Conservation (phyloP, 2,888 invertebrate species). For the Heliconius erato region DNA sequence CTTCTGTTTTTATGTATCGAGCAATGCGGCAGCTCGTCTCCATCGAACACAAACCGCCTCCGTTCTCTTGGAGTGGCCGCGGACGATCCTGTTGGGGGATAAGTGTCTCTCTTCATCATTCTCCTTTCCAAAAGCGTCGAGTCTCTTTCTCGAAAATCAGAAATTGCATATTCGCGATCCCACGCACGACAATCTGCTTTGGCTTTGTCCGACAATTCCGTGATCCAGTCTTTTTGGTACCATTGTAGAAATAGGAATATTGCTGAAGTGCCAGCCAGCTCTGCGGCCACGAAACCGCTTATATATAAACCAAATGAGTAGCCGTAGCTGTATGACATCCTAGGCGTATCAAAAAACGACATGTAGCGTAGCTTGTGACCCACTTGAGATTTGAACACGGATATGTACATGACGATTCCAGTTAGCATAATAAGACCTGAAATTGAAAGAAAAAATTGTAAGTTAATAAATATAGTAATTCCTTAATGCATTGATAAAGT, state of each 20-base stretch:
- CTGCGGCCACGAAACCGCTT: slow-evolving; percentile 93
- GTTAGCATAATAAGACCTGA: slow-evolving; percentile 95
- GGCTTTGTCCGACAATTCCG: slow-evolving; percentile 81
- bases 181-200: slow-evolving; percentile 81
- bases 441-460: slow-evolving; percentile 56
- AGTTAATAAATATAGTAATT: background rate
- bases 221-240: slow-evolving; percentile 89
- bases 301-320: slow-evolving; percentile 95
- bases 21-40: slow-evolving; percentile 85
- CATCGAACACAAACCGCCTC: slow-evolving; percentile 88
- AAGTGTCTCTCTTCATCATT: slow-evolving; percentile 81
- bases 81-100: slow-evolving; percentile 77
- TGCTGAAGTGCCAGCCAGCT: slow-evolving; percentile 94
- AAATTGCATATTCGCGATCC: slow-evolving; percentile 83
- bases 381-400: slow-evolving; percentile 95
- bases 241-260: slow-evolving; percentile 94
- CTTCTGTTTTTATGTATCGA: slow-evolving; percentile 86
- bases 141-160: slow-evolving; percentile 80
- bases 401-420: slow-evolving; percentile 97
- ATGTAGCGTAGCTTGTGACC: slow-evolving; percentile 94
- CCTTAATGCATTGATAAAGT: background rate
- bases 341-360: slow-evolving; percentile 91
- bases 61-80: slow-evolving; percentile 83
- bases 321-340: slow-evolving; percentile 94
- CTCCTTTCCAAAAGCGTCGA: slow-evolving; percentile 77